Conservation (phyloP, 2,797 vertebrate genomes). For the Enteromius treurensis region DNA sequence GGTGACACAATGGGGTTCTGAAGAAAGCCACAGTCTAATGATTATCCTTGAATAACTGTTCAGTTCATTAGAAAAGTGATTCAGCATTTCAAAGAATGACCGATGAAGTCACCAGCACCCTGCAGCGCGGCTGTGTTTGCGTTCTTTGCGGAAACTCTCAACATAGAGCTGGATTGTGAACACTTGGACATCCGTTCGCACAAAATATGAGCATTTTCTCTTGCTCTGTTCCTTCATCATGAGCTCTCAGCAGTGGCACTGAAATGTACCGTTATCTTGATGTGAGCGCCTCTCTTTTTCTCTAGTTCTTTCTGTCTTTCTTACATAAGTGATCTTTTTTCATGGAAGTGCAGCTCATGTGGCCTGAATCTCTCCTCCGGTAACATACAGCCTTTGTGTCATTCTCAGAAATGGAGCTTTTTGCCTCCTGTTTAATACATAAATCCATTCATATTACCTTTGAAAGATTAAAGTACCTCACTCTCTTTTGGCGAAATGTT, state of each 20-base stretch:
- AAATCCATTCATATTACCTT: conserved; percentile 44
- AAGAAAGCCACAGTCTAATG: background rate
- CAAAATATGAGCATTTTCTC: background rate
- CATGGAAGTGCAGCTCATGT: conserved; percentile 32
- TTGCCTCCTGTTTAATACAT: conserved; percentile 32
- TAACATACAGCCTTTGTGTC: conserved; percentile 44
- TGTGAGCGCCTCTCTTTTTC: background rate
- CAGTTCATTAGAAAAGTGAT: conserved; percentile 16
- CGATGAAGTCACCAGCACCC: conserved; percentile 24
- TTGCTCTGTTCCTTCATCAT: conserved; percentile 3
- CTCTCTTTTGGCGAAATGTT: conserved; percentile 2
- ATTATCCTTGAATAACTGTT: conserved; percentile 8
- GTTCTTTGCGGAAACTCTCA: background rate
- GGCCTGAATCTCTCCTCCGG: conserved; percentile 21
- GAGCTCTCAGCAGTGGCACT: conserved; percentile 7
- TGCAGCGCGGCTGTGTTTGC: conserved; percentile 3
- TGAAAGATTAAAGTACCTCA: conserved; percentile 44
- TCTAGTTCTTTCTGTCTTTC: conserved; percentile 25
- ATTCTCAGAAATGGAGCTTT: conserved; percentile 46
- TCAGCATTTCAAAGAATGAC: conserved; percentile 14
- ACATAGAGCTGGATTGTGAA: background rate
- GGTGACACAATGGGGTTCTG: background rate
- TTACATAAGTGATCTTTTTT: conserved; percentile 48
- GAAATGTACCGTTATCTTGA: background rate
- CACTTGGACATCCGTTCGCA: background rate